phyloP scores from a whole-genome alignment of 1,140 invertebrate genomes.

The Asbolus verrucosus region DNA sequence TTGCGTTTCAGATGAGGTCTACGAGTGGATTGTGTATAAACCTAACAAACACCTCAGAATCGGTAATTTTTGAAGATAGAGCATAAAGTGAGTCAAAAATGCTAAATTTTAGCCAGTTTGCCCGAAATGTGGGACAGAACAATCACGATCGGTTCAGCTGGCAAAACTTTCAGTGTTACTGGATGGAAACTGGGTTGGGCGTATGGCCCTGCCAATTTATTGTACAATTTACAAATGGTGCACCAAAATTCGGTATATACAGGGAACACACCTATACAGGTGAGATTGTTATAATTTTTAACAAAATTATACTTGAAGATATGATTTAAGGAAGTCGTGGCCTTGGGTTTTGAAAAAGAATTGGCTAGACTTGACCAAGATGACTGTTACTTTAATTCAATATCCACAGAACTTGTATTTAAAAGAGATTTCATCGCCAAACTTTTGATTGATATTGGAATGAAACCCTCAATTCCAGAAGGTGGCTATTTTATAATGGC shows the following conservation, averaged over 20 bases:
- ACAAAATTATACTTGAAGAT: neutral
- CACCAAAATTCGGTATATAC: slow-evolving; percentile 89
- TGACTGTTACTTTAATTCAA: slow-evolving; percentile 88
- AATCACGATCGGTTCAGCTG: slow-evolving; percentile 96
- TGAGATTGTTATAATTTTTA: slow-evolving; percentile 52
- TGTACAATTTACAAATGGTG: slow-evolving; percentile 85
- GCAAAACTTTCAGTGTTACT: slow-evolving; percentile 72
- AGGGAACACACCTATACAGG: slow-evolving; percentile 90
- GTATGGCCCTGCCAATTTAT: slow-evolving; percentile 85
- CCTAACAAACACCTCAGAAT: slow-evolving; percentile 78
- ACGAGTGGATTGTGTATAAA: slow-evolving; percentile 94
- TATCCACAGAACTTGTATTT: slow-evolving; percentile 80
- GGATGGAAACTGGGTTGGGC: slow-evolving; percentile 84
- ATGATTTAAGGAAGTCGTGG: slow-evolving; percentile 82
- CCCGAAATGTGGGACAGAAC: slow-evolving; percentile 98
- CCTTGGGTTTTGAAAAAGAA: slow-evolving; percentile 90
- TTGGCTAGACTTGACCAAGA: slow-evolving; percentile 74
- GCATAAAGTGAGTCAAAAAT: no score
- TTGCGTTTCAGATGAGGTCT: slow-evolving; percentile 95
- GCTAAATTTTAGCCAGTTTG: slow-evolving; percentile 83
- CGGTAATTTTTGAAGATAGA: slow-evolving; percentile 51
- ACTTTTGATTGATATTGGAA: slow-evolving; percentile 82
- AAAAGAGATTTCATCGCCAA: slow-evolving; percentile 90
- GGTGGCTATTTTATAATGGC: slow-evolving; percentile 98
- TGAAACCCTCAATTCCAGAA: slow-evolving; percentile 93